These are phyloP conservation scores for Microplitis mediator DNA, from an alignment of 1,140 invertebrate species.

Conservation along the genomic window DNA sequence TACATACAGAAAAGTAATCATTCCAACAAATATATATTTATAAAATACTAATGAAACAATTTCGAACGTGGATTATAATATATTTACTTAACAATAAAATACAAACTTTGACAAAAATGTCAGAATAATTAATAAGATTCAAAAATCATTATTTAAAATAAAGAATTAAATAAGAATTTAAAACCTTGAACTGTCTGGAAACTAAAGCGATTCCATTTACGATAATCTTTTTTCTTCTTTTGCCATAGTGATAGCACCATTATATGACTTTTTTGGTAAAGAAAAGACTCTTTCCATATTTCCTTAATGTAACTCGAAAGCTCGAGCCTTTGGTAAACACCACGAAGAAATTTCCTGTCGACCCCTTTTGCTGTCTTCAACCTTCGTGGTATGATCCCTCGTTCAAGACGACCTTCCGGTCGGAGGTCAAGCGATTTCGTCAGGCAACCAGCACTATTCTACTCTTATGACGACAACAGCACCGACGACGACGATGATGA, in stretches of 20 bases:
- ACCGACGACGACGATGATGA: background rate
- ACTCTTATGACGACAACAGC: background rate
- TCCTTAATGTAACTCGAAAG: conserved; percentile 34
- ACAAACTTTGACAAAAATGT: too few relatives aligned
- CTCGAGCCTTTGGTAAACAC: conserved; percentile 40
- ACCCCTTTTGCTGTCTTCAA: background rate
- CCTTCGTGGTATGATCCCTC: background rate
- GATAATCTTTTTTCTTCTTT: too few relatives aligned
- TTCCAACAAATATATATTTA: too few relatives aligned
- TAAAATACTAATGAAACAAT: too few relatives aligned
- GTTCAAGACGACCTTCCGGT: conserved; percentile 11
- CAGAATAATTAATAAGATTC: too few relatives aligned
- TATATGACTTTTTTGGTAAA: background rate
- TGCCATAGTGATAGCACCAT: background rate
- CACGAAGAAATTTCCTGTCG: conserved; percentile 30
- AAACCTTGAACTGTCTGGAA: too few relatives aligned
- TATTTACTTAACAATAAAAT: too few relatives aligned
- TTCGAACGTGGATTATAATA: too few relatives aligned
- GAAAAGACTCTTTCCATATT: conserved; percentile 26
- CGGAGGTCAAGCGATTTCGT: conserved; percentile 23
- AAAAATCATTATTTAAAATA: too few relatives aligned
- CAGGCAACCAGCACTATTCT: conserved; percentile 2
- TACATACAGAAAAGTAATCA: too few relatives aligned
- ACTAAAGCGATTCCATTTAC: too few relatives aligned
- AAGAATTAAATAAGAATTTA: too few relatives aligned